Base-by-base conservation (phyloP, 2,797 vertebrate genomes). In the Lithobates sylvaticus region DNA sequence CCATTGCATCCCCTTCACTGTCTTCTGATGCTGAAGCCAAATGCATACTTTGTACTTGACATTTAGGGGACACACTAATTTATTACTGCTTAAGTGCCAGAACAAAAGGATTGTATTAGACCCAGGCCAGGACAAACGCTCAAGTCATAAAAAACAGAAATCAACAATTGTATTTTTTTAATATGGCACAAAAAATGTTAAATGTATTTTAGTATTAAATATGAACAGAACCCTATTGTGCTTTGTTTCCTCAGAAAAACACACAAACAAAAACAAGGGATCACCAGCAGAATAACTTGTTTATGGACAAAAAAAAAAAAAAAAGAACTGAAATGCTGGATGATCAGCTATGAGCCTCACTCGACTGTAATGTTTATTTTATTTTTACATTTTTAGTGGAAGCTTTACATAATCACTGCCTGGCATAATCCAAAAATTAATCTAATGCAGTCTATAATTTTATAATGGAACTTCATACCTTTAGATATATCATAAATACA, bases 41-140 rank as follows among this genome's bases (percentile, higher is more conserved):
- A 69, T 70, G 34, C 44, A 71, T 86, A 86, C 73, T 86, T 86
- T 71, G 54, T 64, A 73, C 67, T 77, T 86, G 85, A 86, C 85
- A 82, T 86, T 77, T 77, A 86, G 65, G 79, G 78, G 85, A 77
- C 85, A 86, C 1, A 47, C 54, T 85, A 65, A 86, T 82, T 86
- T 86, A 82, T 71, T 70, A 50, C 61, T 78, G 67, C 15, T 86
- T 50, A 15, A 80, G 67, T 42, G 79, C 79, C 85, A 86, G 73
- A 86, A 77, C 73, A 78, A 86, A 86, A 86, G 50, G 67, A 82
- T 81, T 44, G n/a, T 58, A 86, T 76, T 86, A 76, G 54, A 67
- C 23, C 5, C 78, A 81, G 47, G 79, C 85, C 85, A 82, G 85
- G 74, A 82, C 47, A 82, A 86, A 86, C 34, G 0, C 78, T 76